Conservation (phyloP, 92 coral and sea anemone genomes). For the Zoanthus solanderi region DNA sequence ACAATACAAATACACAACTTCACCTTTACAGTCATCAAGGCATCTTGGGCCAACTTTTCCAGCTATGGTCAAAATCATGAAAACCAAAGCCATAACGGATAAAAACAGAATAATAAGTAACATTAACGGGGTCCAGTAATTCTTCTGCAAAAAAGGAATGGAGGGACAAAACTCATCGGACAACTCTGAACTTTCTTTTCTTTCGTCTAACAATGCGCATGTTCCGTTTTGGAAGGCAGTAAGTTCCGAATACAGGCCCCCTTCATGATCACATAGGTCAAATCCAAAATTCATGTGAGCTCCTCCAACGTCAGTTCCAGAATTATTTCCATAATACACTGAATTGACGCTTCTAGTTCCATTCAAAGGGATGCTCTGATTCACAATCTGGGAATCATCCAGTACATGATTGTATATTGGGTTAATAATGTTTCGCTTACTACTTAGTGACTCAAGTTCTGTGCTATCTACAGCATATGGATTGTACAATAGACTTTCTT, state of each 20-base stretch:
- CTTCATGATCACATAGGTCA: constrained; percentile 3
- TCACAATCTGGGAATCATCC: not conserved
- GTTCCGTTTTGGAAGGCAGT: not conserved
- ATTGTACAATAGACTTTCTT: constrained; percentile 24
- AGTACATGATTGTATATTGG: constrained; percentile 27
- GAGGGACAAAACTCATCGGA: constrained; percentile 8
- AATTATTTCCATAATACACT: not conserved
- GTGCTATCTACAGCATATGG: constrained; percentile 43
- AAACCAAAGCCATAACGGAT: constrained; percentile 22
- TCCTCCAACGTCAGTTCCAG: not conserved
- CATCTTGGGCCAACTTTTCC: constrained; percentile 40
- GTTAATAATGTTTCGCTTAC: constrained; percentile 16
- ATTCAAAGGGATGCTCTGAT: constrained; percentile 9
- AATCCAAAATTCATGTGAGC: constrained; percentile 3
- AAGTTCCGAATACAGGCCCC: constrained; percentile 26
- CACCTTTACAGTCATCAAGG: constrained; percentile 10
- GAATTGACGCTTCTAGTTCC: not conserved
- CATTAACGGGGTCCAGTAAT: not conserved
- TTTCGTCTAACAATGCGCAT: not conserved
- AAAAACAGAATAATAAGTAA: constrained; percentile 13
- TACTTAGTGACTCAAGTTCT: not conserved
- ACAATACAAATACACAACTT: not conserved
- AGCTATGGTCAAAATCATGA: constrained; percentile 25
- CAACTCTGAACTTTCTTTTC: not conserved
- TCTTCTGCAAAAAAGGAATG: not conserved